Conservation (phyloP, 2,888 invertebrate genomes). For the Callinectes sapidus region DNA sequence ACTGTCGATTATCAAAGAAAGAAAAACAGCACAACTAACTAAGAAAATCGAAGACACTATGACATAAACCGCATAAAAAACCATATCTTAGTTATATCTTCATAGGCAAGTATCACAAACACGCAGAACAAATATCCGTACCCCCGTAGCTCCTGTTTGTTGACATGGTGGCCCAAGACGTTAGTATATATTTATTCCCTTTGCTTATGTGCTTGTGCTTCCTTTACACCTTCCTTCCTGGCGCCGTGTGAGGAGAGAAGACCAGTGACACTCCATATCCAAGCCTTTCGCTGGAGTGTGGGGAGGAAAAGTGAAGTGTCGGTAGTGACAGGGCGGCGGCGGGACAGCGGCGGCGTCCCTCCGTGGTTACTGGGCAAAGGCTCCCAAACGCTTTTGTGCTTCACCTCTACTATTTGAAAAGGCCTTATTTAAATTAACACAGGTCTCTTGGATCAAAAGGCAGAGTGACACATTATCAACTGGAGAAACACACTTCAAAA, state of each 20-base stretch:
- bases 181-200: neutral
- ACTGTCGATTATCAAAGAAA: too few relatives aligned
- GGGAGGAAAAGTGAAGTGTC: neutral
- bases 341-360: neutral
- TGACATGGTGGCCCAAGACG: conserved; percentile 34
- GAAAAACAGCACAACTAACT: too few relatives aligned
- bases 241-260: neutral
- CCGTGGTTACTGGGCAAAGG: too few relatives aligned
- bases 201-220: neutral
- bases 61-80: neutral
- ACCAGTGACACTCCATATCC: neutral
- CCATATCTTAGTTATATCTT: too few relatives aligned
- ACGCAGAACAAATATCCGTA: neutral
- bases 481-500: too few relatives aligned
- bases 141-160: neutral
- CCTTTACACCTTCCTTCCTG: neutral
- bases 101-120: too few relatives aligned
- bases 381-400: too few relatives aligned
- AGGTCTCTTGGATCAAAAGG: too few relatives aligned
- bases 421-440: too few relatives aligned
- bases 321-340: neutral
- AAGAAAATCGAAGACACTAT: neutral
- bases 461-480: too few relatives aligned
- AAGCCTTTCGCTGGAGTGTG: neutral
- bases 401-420: too few relatives aligned